These are phyloP conservation scores for Steinernema khuongi DNA, from an alignment of 1,140 invertebrate genomes.

Conservation along the genomic window DNA sequence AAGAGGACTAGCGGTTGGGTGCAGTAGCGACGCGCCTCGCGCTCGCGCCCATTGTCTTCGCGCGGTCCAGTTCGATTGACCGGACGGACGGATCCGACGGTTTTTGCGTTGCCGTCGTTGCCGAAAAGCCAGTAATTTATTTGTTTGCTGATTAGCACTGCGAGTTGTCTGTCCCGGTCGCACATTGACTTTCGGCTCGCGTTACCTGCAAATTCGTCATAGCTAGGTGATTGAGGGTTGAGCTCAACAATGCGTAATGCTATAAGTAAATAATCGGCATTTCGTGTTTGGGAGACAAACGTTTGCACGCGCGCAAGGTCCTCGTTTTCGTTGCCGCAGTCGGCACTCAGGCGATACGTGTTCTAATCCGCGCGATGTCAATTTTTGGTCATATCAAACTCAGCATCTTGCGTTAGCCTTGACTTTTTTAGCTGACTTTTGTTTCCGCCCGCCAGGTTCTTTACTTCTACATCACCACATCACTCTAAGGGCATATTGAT, in stretches of 20 bases:
- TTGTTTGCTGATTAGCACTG: not conserved
- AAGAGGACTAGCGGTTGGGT: not conserved
- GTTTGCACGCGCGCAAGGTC: not conserved
- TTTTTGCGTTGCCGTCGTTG: not conserved
- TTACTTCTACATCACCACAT: too few species aligned
- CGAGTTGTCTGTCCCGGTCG: not conserved
- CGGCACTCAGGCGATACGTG: not conserved
- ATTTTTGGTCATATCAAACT: not conserved
- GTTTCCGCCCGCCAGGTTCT: too few species aligned
- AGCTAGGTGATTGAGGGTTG: not conserved
- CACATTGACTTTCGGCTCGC: not conserved
- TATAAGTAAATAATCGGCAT: not conserved
- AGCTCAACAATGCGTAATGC: not conserved
- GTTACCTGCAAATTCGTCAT: too few species aligned
- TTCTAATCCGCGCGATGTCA: not conserved
- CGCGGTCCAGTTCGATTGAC: constrained; percentile 6
- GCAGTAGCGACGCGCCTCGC: not conserved
- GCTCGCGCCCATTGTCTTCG: constrained; percentile 2
- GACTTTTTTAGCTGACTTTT: too few species aligned
- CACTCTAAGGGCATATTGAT: not conserved
- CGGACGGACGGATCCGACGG: too few species aligned
- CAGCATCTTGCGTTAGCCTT: too few species aligned
- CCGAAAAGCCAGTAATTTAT: not conserved
- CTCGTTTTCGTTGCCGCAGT: not conserved
- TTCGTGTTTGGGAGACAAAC: not conserved